Conservation (phyloP, 2,888 invertebrate genomes). For the Melinopterus prodromus region DNA sequence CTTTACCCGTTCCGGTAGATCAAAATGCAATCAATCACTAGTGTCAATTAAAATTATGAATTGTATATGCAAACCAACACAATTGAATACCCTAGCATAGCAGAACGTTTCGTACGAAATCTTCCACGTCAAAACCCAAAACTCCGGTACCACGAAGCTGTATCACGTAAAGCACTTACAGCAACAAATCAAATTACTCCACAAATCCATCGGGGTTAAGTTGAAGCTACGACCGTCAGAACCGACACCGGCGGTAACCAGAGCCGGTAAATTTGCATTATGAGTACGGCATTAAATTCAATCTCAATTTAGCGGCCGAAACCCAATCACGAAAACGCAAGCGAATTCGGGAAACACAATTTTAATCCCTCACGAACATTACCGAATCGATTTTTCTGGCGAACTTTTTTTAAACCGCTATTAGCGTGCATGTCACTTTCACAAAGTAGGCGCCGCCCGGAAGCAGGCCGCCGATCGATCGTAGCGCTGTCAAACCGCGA, state of each 20-base stretch:
- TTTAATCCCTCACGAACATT: not conserved
- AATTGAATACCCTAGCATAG: no score
- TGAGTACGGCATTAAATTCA: not conserved
- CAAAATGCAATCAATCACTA: no score
- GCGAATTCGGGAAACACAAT: not conserved
- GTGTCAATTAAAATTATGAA: no score
- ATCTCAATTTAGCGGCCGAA: not conserved
- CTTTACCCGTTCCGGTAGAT: no score
- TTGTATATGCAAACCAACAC: no score
- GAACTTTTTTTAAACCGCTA: not conserved
- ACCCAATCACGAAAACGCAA: not conserved
- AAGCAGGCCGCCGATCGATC: not conserved
- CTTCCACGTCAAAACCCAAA: not conserved
- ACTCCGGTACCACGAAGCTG: not conserved
- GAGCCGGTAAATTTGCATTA: not conserved
- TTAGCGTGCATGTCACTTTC: slow-evolving; percentile 4
- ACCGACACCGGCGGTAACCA: not conserved
- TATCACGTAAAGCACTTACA: slow-evolving; percentile 4
- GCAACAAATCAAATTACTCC: not conserved
- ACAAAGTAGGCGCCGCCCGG: not conserved
- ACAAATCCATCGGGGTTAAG: not conserved
- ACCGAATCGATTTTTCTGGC: not conserved
- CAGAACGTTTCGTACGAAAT: not conserved
- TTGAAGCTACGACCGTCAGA: not conserved
- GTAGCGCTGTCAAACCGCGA: not conserved